Base-by-base conservation (phyloP, 2,113 vertebrate genomes). In the Rissa tridactyla region DNA sequence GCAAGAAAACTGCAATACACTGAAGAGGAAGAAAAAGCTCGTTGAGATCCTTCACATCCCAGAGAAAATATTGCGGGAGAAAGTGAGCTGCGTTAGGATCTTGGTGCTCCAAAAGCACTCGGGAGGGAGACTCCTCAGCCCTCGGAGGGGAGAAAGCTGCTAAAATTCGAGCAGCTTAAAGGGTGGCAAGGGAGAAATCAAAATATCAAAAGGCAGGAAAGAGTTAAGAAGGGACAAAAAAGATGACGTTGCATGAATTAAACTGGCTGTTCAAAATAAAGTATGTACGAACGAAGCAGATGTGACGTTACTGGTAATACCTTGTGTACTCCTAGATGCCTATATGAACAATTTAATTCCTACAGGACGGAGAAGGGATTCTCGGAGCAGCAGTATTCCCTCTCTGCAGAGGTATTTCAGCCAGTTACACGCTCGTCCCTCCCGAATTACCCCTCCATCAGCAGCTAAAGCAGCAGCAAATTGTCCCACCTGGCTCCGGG, bases 91-190 rank as follows among this genome's bases (percentile, higher is more conserved):
- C 13, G 2, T 27, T 36, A 57, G 32, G 12, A 20, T 25, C 15
- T 20, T 8, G 52, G 38, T 26, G 75, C 58, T 65, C 64, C 17
- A 13, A 44, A 91, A 47, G 26, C 69, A 22, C 69, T 12, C 2
- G 6, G 65, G 27, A n/a, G 19, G 1, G 7, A 89, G 52, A 68
- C 6, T 15, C 5, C 14, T 34, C 57, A 71, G 49, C 15, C 51
- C 42, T 57, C 3, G 7, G 64, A 55, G 0, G 2, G 36, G 19
- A 34, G 32, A 21, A 11, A 71, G 47, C 4, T 4, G 22, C 40
- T 13, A 26, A 54, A 42, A 38, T 29, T 3, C 23, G 57, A 79
- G 65, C n/a, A 30, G 25, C 23, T n/a, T n/a, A 20, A 46, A n/a
- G 58, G 30, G 64, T 4, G 57, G n/a, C 49, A 19, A 38, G 18